These are phyloP conservation scores for Thalassarche chlororhynchos DNA, from an alignment of 2,113 vertebrate species.

Conservation along the genomic window DNA sequence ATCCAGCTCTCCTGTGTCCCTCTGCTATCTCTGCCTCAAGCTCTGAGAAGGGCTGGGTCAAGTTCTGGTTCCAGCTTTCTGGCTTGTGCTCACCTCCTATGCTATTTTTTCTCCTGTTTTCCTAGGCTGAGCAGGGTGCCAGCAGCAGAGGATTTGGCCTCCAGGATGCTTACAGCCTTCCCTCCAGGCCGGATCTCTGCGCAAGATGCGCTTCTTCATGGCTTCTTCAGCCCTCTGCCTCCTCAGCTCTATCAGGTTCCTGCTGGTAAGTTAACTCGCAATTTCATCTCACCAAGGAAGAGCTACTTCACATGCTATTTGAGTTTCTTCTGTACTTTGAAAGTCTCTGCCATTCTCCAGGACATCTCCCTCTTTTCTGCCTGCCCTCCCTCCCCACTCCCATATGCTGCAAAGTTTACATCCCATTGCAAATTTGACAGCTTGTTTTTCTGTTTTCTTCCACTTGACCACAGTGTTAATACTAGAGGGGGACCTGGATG, in stretches of 20 bases:
- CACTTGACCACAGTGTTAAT: not conserved
- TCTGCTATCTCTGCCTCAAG: not conserved
- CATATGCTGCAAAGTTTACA: not conserved
- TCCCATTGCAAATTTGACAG: not conserved
- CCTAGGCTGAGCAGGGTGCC: slow-evolving; percentile 82
- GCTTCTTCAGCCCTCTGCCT: slow-evolving; percentile 86
- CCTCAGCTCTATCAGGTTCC: slow-evolving; percentile 82
- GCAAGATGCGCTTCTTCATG: slow-evolving; percentile 76
- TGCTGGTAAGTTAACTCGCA: slow-evolving; percentile 71
- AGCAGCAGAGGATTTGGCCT: slow-evolving; percentile 84
- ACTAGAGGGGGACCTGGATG: not conserved
- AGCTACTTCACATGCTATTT: not conserved
- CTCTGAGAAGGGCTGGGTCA: not conserved
- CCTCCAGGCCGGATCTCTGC: slow-evolving; percentile 79
- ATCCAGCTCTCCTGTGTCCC: not conserved
- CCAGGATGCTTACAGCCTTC: slow-evolving; percentile 80
- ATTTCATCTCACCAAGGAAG: not conserved
- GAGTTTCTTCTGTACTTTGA: not conserved
- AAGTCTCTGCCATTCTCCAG: not conserved
- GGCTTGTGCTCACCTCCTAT: not conserved
- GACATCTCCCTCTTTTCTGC: not conserved
- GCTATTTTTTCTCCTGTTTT: slow-evolving; percentile 11
- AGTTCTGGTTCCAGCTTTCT: not conserved
- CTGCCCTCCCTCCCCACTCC: not conserved
- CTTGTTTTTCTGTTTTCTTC: slow-evolving; percentile 1